Evolutionary conservation across 1,140 invertebrate genomes (phyloP), one percentile per base, ranked within the genome.

Genomic region (Aporrectodea caliginosa): DNA sequence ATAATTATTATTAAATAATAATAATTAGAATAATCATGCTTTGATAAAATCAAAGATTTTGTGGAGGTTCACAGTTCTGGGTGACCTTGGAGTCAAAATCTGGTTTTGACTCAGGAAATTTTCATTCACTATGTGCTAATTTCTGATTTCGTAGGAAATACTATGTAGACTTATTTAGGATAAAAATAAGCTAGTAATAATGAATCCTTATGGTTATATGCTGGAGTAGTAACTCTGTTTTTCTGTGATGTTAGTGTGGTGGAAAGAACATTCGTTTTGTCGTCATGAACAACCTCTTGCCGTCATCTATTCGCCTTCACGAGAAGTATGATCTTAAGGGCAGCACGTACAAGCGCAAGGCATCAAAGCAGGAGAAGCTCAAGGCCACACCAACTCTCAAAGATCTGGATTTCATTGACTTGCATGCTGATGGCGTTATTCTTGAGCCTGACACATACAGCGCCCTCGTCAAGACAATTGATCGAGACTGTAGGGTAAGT

Each of bases 201-300:
- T n/a, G n/a, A 72, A 14, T 29, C 27, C 6, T 72, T 72, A 14
- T 68, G 32, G 16, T 71, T 80, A 12, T 79, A 82, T 81, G 32
- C 81, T n/a, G n/a, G n/a, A n/a, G n/a, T n/a, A n/a, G n/a, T n/a
- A n/a, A n/a, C n/a, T 58, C 22, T 58, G 43, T 22, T 58, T 6
- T 58, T 58, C 43, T 58, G 6, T 58, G 6, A 22, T 58, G 22
- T 14, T 82, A 98, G 90, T 98, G 95, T 91, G 97, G 97, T 90
- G 97, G 96, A 85, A 99, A 99, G 92, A 99, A 99, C 90, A 96
- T 99, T 86, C 92, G 98, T 85, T 91, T 99, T 85, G 92, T 96
- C 78, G 95, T 98, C 77, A 99, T 99, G 98, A 99, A 99, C 90
- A 99, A 99, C 91, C 90, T 99, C 84, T 91, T 99, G 85, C 98